Evolutionary conservation across 2,888 invertebrate genomes (phyloP), one percentile per base, ranked within the genome.

Genomic region (Glyphotaelius pellucidus): DNA sequence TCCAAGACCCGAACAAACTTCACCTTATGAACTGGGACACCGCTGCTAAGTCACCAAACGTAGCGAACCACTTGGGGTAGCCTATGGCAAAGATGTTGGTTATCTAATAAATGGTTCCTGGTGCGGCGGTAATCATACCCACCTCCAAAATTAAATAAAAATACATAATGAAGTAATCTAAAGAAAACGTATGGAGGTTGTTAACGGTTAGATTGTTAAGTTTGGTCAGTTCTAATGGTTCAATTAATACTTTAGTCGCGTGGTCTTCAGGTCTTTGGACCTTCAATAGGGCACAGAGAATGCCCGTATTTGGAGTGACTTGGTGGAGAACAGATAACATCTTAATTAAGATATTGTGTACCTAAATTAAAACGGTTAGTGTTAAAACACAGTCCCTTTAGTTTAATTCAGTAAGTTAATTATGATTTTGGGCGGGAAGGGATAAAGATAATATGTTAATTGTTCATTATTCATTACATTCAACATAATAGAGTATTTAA

Each of bases 221-320:
- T 85, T 85, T 85, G 85, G 85, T 85, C 42, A 85, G 85, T 19
- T 67, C 52, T 85, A 38, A 85, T 85, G 85, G 42, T 38, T n/a
- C 42, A 85, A 85, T 85, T 85, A 85, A 38, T 85, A 35, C 42
- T 85, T 85, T 42, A 30, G 38, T n/a, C 85, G 47, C 38, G 42
- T 42, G 42, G 85, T 25, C 47, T 15, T 47, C 15, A 15, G 42
- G 85, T 25, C 47, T 47, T 47, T 47, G 47, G 9, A 32, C n/a
- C 19, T n/a, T 15, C 15, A 42, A 67, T 52, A 38, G 85, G 85
- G 11, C 15, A 42, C 85, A 42, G 30, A 38, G 25, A 15, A 84
- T 38, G 32, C 12, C 85, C 19, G n/a, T 85, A 11, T 85, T 67
- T 85, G 14, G 32, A 38, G 11, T 30, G 47, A 38, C 38, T 38